These are phyloP conservation scores for Hyposoter didymator DNA, from an alignment of 2,888 invertebrate species.

Conservation along the genomic window DNA sequence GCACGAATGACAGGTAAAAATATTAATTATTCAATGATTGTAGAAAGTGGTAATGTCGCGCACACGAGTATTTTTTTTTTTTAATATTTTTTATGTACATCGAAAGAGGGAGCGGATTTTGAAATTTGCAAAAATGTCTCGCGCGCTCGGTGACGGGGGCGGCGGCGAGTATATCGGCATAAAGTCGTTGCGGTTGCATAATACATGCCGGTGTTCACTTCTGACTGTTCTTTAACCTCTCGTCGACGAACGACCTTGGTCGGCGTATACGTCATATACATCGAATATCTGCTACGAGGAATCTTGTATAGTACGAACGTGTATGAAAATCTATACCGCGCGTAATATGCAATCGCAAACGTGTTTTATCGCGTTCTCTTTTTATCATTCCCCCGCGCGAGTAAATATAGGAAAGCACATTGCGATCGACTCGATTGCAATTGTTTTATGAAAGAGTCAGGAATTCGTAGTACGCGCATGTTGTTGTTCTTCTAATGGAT, in stretches of 20 bases:
- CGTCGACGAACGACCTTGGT: constrained; percentile 49
- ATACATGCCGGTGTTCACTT: constrained; percentile 54
- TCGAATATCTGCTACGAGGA: constrained; percentile 43
- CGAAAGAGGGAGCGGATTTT: background rate
- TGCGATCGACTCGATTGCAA: constrained; percentile 38
- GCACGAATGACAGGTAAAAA: no score
- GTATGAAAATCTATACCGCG: constrained; percentile 20
- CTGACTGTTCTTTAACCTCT: constrained; percentile 46
- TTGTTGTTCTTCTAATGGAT: background rate
- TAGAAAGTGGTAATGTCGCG: no score
- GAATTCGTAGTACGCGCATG: constrained; percentile 17
- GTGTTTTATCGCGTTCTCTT: no score
- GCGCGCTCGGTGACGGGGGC: background rate
- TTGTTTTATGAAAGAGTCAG: constrained; percentile 36
- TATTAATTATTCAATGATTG: no score
- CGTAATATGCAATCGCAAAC: background rate
- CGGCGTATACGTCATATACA: constrained; percentile 31
- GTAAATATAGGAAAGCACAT: constrained; percentile 47
- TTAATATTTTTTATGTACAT: no score
- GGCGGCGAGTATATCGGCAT: background rate
- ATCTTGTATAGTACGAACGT: constrained; percentile 9
- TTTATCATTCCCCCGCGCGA: no score
- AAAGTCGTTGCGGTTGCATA: constrained; percentile 60
- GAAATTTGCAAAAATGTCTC: background rate
- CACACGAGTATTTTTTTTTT: no score